Evolutionary conservation across 2,113 vertebrate species (phyloP).

Genomic region (Lophura nycthemera): DNA sequence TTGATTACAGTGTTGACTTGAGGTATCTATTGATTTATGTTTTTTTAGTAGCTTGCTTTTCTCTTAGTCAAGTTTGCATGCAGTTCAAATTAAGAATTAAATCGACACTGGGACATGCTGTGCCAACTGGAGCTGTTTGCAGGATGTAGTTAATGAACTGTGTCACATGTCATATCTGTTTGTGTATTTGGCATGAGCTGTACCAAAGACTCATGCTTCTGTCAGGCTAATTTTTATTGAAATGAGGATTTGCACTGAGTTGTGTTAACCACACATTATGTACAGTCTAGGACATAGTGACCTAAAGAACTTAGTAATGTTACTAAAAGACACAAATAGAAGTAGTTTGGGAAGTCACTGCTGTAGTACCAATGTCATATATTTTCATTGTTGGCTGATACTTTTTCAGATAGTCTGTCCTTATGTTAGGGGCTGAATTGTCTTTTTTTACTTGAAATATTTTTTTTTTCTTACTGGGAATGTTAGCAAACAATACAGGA

Average conservation of each 20-base stretch:
- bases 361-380: background rate
- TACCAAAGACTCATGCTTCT: rapidly evolving
- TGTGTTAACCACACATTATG: rapidly evolving
- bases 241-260: background rate
- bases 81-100: background rate
- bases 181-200: background rate
- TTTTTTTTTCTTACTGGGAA: background rate
- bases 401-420: background rate
- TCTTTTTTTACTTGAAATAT: background rate
- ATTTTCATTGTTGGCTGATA: background rate
- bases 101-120: rapidly evolving
- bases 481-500: background rate
- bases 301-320: background rate
- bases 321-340: background rate
- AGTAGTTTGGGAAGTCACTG: background rate
- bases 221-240: rapidly evolving
- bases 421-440: rapidly evolving
- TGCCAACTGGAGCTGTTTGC: background rate
- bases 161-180: rapidly evolving
- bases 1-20: background rate
- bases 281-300: background rate
- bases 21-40: background rate
- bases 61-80: too few species aligned
- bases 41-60: background rate
- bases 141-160: background rate